Evolutionary conservation across 1,140 invertebrate species (phyloP), one percentile per base, ranked within the genome.

Genomic region (Aphaenogaster rudis): DNA sequence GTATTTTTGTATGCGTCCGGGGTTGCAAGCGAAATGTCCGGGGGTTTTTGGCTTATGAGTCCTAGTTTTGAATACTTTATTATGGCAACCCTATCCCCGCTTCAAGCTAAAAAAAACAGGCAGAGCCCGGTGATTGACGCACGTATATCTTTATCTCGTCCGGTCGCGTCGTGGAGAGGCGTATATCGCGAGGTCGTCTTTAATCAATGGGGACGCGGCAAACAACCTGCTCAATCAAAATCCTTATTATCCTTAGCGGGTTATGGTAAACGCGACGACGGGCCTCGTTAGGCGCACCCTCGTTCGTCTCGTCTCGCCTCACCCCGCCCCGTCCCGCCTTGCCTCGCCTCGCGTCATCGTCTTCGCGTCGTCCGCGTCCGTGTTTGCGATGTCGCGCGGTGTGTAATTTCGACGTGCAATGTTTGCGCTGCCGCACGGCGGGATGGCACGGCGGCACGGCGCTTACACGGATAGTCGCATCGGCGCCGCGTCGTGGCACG

Each of bases 181-280:
- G 57, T 50, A 61, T 74, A 61, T 74, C 63, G 63, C 36, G 7
- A 54, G 78, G 67, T 54, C 42, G 80, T 59, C 69, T 71, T 74
- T 84, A 48, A 74, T 84, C 80, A 84, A 76, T 84, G 72, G 57
- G 13, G 80, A 84, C 69, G 57, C 21, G 42, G 52, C 80, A 84
- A 84, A 84, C 80, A 84, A 48, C 42, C 69, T 39, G 54, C 69
- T 84, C 80, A 76, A 84, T 84, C 80, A 84, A 84, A 84, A 84
- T 84, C 80, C 54, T 50, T 84, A 84, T 74, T 76, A 84, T 74
- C 69, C 54, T 63, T 74, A 76, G 80, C 80, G 54, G 54, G 28
- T 33, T 61, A 84, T 50, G 50, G 69, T 74, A 84, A 84, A 84
- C 69, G 80, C n/a, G 54, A 63, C 69, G 28, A 76, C 69, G 28